Percentiles rank a stretch among this genome's conserved stretches.
Evolutionary conservation across 1,140 invertebrate species (phyloP).

Genomic region (Steinernema khuongi): DNA sequence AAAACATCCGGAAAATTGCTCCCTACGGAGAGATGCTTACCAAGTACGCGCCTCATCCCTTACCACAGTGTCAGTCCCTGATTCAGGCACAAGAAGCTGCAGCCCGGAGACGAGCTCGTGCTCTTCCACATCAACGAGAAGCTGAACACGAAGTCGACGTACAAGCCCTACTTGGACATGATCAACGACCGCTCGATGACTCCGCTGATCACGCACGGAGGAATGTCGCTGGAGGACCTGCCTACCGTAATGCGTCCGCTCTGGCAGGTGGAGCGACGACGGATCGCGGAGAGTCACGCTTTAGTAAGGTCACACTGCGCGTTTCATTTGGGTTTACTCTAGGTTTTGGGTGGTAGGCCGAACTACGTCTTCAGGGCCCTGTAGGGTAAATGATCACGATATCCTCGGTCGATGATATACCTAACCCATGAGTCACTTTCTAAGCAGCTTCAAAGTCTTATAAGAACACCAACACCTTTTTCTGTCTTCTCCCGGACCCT

Average conservation of each 20-base stretch:
- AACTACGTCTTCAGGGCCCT: no score
- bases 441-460: no score
- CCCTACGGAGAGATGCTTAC: background rate
- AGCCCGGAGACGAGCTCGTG: background rate
- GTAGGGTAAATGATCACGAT: no score
- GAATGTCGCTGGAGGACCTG: background rate
- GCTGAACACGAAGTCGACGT: background rate
- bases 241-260: constrained; percentile 11
- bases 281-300: background rate
- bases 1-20: background rate
- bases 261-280: background rate
- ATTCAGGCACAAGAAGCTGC: background rate
- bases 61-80: background rate
- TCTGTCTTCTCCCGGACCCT: no score
- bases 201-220: background rate
- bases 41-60: background rate
- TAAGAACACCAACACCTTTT: no score
- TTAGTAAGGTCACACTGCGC: background rate
- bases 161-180: background rate
- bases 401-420: no score
- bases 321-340: background rate
- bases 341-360: no score
- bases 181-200: background rate
- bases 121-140: background rate
- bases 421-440: no score